A percentile compares a stretch with the other conserved stretches of the same genome.
phyloP scores from a whole-genome alignment of 2,888 invertebrate species.

The Acleris holmiana region DNA sequence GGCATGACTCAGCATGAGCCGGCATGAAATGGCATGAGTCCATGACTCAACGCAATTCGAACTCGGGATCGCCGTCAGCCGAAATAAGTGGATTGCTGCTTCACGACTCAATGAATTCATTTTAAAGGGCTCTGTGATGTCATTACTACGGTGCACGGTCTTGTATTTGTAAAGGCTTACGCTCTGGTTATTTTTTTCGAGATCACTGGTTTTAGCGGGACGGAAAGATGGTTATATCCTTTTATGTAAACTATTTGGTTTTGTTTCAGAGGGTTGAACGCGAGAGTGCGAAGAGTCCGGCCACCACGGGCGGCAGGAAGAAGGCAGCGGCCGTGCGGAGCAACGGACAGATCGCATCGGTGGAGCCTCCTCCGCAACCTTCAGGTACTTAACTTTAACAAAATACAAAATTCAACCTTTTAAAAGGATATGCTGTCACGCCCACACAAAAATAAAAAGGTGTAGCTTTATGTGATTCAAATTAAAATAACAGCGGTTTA shows the following conservation, averaged over 20 bases:
- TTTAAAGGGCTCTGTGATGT: conserved; percentile 64
- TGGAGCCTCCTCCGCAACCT: conserved; percentile 65
- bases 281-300: conserved; percentile 75
- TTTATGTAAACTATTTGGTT: neutral
- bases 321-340: conserved; percentile 67
- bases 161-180: conserved; percentile 42
- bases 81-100: conserved; percentile 79
- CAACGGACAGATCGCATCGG: conserved; percentile 72
- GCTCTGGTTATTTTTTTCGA: conserved; percentile 46
- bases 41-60: conserved; percentile 69
- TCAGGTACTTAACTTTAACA: conserved; percentile 54
- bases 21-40: conserved; percentile 51
- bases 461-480: no score
- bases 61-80: conserved; percentile 67
- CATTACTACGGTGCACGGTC: conserved; percentile 54
- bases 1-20: conserved; percentile 68
- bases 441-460: no score
- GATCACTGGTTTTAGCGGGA: conserved; percentile 7
- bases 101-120: conserved; percentile 71
- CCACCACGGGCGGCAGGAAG: conserved; percentile 74
- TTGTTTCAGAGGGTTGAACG: conserved; percentile 75
- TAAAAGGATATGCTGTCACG: no score
- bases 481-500: no score
- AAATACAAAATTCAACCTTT: neutral
- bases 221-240: conserved; percentile 17